Percentiles rank a stretch among this genome's conserved stretches.
Conservation (phyloP, 2,113 vertebrate species). For the Megaleporinus macrocephalus region DNA sequence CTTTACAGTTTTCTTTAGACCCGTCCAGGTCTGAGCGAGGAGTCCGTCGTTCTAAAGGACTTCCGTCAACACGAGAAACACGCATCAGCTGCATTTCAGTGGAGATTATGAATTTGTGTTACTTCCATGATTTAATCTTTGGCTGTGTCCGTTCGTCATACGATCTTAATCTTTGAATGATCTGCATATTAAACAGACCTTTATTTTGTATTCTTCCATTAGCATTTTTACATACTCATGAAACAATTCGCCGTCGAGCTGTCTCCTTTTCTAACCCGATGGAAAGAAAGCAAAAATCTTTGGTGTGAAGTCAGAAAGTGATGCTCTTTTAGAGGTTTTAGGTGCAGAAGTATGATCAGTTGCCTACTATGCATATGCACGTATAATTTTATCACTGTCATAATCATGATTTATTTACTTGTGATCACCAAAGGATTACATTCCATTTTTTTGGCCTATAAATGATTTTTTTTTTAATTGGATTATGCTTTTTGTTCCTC, state of each 20-base stretch:
- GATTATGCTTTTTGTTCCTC: conserved; percentile 10
- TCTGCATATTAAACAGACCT: conserved; percentile 33
- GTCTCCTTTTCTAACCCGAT: conserved; percentile 8
- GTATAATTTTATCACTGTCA: conserved; percentile 47
- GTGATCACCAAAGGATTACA: conserved; percentile 65
- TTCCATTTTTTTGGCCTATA: conserved; percentile 66
- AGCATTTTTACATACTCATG: neutral
- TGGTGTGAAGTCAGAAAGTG: neutral
- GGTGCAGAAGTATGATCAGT: conserved; percentile 41
- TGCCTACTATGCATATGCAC: conserved; percentile 63
- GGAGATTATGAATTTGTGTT: neutral
- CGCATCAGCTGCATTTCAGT: conserved; percentile 8
- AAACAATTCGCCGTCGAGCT: conserved; percentile 7
- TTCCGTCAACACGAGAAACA: neutral
- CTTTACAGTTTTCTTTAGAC: conserved; percentile 17
- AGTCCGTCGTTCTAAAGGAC: neutral
- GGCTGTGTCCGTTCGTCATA: neutral
- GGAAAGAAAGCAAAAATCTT: neutral
- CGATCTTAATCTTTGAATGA: conserved; percentile 20
- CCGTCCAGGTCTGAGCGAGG: neutral
- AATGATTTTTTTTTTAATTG: neutral
- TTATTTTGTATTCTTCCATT: conserved; percentile 29
- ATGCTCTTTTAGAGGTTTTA: neutral
- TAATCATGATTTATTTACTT: conserved; percentile 51
- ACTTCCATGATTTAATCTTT: neutral